Base-by-base conservation (phyloP, 2,888 invertebrate genomes). In the Drosophila anomalata region DNA sequence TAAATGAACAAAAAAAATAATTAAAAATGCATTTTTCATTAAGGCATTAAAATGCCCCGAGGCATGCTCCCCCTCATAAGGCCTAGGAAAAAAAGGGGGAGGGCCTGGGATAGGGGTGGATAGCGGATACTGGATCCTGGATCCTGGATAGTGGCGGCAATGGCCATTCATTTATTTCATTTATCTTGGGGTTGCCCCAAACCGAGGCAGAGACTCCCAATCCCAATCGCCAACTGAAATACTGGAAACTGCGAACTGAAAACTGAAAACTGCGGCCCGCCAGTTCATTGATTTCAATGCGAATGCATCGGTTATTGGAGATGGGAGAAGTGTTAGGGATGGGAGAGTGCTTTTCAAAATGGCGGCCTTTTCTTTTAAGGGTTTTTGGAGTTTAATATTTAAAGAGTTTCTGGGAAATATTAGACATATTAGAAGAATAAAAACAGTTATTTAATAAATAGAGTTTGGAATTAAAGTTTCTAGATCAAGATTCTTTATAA, bases 21-120 rank as follows among this genome's bases (percentile, higher is more conserved):
- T 84, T 87, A 87, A 84, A 87, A 84, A 84, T 84, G 76, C 77
- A 82, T 87, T 84, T 87, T 84, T 84, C 83, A 87, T 84, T 79
- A 79, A 82, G 80, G 79, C 85, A 83, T 87, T 81, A 84, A 87
- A 78, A 73, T 69, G 54, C 44, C 61, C 62, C 71, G 46, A 55
- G 46, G 31, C 54, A 47, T 14, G 14, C 14, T 1, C 14, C 14
- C 14, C 14, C 14, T 14, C 14, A 14, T 39, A 53, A 47, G 56
- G 29, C 29, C 29, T 8, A 3, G 3, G 2, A 9, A 9, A 9
- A 9, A 8, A 8, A 8, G 8, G 29, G 12, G 20, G 6, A 20
- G 17, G 17, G 17, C 17, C 17, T 17, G 1, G 17, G 17, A 17
- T 17, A 1, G 17, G 17, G 17, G 17, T 17, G 17, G 17, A 17